Base-by-base conservation (phyloP, 2,797 vertebrate species). In the Typhlichthys eigenmanni region DNA sequence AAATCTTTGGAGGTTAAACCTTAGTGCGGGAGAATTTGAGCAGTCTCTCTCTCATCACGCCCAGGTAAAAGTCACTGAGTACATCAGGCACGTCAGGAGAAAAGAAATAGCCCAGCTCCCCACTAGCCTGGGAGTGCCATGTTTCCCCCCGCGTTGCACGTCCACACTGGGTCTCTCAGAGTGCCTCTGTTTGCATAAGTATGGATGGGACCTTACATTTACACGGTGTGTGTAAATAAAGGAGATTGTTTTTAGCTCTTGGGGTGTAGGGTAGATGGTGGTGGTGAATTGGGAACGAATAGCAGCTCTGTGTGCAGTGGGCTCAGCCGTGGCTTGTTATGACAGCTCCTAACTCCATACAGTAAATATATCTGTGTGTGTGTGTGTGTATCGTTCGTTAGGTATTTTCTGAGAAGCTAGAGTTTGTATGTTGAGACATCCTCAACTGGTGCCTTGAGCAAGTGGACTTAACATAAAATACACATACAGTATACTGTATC, bases 1-100 rank as follows among this genome's bases (percentile, higher is more conserved):
- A 91, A 89, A 91, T 91, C 90, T 89, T 87, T 82, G 80, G 80
- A 87, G 87, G 87, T 87, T 89, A 88, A 89, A 87, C 80, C 85
- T 86, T 79, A 87, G 83, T 78, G n/a, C 80, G 78, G 82, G 81
- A 87, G 82, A 83, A 81, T 79, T 67, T 74, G 80, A 87, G 84
- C 83, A 75, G 68, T 12, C 14, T 50, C 47, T 47, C 50, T 32
- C 64, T 61, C 68, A 63, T 69, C 70, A 64, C 6, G 75, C 71
- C 81, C 84, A 85, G 75, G 78, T 85, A 87, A 81, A 88, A 85
- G 83, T 85, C 88, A 85, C 79, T 45, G 82, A 80, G 86, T 86
- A 69, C 85, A 86, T 78, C 81, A 81, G 72, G 60, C 71, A 68
- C 73, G 77, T 72, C 17, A 32, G 64, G 52, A 80, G 56, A 58